phyloP scores from a whole-genome alignment of 2,888 invertebrate species.

The Agrochola macilenta region DNA sequence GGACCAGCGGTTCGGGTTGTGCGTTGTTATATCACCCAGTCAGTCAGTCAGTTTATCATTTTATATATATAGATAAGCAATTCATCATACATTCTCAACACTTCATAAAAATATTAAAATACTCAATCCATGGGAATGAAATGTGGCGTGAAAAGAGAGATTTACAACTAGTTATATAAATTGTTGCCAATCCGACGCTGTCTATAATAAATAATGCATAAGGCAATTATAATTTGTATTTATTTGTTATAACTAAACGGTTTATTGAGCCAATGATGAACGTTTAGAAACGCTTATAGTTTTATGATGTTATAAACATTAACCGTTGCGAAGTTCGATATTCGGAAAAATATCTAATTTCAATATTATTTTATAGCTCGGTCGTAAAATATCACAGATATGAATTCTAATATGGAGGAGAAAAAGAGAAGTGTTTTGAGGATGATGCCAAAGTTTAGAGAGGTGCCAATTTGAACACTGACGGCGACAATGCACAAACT shows the following conservation, averaged over 20 bases:
- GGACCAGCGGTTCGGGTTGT: no score
- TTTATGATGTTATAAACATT: conserved; percentile 37
- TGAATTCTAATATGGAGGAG: neutral
- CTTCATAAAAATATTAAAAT: conserved; percentile 38
- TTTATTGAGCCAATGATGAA: conserved; percentile 54
- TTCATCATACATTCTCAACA: conserved; percentile 23
- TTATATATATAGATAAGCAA: no score
- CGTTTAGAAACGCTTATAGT: conserved; percentile 55
- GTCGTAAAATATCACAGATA: conserved; percentile 9
- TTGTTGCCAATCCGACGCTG: conserved; percentile 46
- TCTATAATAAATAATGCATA: conserved; percentile 56
- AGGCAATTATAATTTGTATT: conserved; percentile 68
- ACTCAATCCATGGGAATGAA: conserved; percentile 37
- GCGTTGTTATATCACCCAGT: no score
- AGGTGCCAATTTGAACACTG: neutral
- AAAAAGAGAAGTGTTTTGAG: neutral
- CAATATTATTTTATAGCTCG: conserved; percentile 28
- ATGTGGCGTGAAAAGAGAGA: conserved; percentile 53
- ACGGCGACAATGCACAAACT: neutral
- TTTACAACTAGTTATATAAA: conserved; percentile 65
- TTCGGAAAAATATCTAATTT: conserved; percentile 14
- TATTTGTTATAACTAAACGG: conserved; percentile 63
- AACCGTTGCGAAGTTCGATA: conserved; percentile 19
- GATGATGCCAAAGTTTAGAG: conserved; percentile 14
- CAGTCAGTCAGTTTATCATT: no score